A percentile compares a stretch with the other conserved stretches of the same genome.
Evolutionary conservation across 2,113 vertebrate genomes (phyloP).

Genomic region (Crypturellus undulatus): DNA sequence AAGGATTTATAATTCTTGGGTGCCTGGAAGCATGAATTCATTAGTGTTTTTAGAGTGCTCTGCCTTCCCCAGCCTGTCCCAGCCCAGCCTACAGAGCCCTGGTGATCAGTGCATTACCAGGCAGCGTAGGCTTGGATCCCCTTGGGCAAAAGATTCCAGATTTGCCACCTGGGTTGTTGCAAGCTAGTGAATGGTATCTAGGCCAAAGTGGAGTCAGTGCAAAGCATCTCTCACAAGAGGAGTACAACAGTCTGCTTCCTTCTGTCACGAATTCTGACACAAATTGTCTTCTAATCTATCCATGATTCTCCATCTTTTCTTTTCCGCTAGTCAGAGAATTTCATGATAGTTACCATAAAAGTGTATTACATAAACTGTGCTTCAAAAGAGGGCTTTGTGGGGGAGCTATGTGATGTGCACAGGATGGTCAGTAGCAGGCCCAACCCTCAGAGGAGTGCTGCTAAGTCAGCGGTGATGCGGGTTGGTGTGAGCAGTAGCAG

Average conservation of each 20-base stretch:
- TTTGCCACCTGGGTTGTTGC: constrained; percentile 18
- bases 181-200: not conserved
- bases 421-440: not conserved
- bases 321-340: not conserved
- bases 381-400: not conserved
- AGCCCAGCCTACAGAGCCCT: not conserved
- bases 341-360: not conserved
- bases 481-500: not conserved
- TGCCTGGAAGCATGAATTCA: not conserved
- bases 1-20: not conserved
- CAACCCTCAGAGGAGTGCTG: not conserved
- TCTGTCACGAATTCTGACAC: not conserved
- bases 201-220: constrained; percentile 15
- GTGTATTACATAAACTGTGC: not conserved
- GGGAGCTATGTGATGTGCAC: not conserved
- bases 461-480: not conserved
- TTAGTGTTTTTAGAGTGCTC: not conserved
- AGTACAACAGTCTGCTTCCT: not conserved
- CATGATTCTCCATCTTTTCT: not conserved
- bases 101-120: not conserved
- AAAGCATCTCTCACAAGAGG: not conserved
- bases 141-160: not conserved
- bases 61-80: not conserved
- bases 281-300: not conserved
- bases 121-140: not conserved